Base-by-base conservation (phyloP, 2,888 invertebrate species). In the Gonocerus acuteangulatus region DNA sequence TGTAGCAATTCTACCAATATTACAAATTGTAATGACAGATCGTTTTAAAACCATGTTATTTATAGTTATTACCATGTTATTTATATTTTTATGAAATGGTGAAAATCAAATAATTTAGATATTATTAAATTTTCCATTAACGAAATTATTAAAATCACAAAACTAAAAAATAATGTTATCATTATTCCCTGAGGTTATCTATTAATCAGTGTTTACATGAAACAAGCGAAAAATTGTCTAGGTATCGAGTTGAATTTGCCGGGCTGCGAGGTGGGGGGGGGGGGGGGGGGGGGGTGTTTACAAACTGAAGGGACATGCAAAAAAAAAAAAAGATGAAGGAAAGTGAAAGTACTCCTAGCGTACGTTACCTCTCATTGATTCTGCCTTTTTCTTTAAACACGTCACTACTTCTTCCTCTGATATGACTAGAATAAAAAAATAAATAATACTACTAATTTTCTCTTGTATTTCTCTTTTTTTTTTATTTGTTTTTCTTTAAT, bases 311-410 rank as follows among this genome's bases (percentile, higher is more conserved):
- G 21, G 48, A 48, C 48, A 16, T n/a, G 16, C 4, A 54, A 54
- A 42, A 39, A 54, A 7, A 52, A 52, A 52, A 52, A 27, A 32
- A 32, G 32, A 52, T 7, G n/a, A 13, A 6, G n/a, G 48, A 18
- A 49, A 23, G 7, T 13, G 48, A 59, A 6, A 32, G 22, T 32
- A 51, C 27, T 16, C 9, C 22, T 9, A 7, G 56, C 15, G 18
- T 18, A 22, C 34, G 6, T 61, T 61, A 61, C 61, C 61, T 61
- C 61, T 61, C 61, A 61, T 61, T 48, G 52, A 54, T 51, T 54
- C 54, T 54, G 54, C 54, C 54, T 19, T 54, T 54, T 54, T 23
- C 39, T 22, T 36, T 42, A 54, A 15, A 3, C 9, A 9, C 39
- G 7, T 15, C 23, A 22, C 23, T 23, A 13, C 36, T 42, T 42